Conservation (phyloP, 2,888 invertebrate genomes). For the Pediacus dermestoides region DNA sequence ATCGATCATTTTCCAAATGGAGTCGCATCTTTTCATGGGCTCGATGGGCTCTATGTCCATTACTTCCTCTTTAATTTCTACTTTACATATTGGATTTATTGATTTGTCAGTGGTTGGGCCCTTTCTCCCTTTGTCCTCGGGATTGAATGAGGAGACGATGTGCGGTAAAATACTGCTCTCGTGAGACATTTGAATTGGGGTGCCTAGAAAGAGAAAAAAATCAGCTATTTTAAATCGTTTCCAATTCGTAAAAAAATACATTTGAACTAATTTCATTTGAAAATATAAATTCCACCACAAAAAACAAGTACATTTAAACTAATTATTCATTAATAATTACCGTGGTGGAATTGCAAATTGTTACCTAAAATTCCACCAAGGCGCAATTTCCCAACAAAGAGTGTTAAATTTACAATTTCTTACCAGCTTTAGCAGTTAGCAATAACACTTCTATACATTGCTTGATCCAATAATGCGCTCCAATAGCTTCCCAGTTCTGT, state of each 20-base stretch:
- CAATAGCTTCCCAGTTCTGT: slow-evolving; percentile 97
- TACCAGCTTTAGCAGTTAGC: slow-evolving; percentile 69
- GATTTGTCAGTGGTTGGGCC: slow-evolving; percentile 41
- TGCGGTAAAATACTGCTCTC: slow-evolving; percentile 77
- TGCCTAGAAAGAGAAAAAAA: slow-evolving; percentile 47
- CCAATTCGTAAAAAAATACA: neutral
- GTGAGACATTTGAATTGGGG: slow-evolving; percentile 75
- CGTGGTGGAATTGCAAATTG: too few relatives aligned
- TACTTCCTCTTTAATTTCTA: slow-evolving; percentile 58
- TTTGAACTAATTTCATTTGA: too few relatives aligned
- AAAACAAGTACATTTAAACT: too few relatives aligned
- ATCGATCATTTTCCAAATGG: slow-evolving; percentile 61
- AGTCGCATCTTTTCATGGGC: slow-evolving; percentile 45
- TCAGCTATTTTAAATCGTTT: too few relatives aligned
- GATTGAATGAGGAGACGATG: slow-evolving; percentile 76
- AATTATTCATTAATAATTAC: too few relatives aligned
- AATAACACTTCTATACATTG: slow-evolving; percentile 89
- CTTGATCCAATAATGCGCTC: slow-evolving; percentile 96
- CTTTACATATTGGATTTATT: slow-evolving; percentile 32
- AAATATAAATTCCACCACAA: too few relatives aligned
- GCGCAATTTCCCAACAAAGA: too few relatives aligned
- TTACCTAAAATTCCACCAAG: too few relatives aligned
- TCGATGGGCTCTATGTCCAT: slow-evolving; percentile 63
- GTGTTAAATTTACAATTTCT: neutral
- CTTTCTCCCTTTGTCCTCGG: slow-evolving; percentile 64